Evolutionary conservation across 2,888 invertebrate genomes (phyloP), one percentile per base, ranked within the genome.

Genomic region (Leptodirus hochenwartii): DNA sequence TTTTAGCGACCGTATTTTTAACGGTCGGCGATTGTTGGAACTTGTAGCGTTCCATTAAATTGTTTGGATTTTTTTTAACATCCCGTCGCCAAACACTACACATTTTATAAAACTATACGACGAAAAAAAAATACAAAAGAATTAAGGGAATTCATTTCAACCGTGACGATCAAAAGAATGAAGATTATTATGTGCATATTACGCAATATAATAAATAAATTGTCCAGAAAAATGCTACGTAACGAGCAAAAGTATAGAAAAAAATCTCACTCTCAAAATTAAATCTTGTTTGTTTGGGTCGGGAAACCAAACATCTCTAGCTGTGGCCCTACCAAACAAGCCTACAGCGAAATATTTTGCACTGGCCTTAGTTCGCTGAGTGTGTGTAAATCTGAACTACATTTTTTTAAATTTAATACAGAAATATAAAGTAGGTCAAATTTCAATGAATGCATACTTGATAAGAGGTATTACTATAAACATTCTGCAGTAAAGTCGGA

Each of bases 321-420:
- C 64, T 13, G 63, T 61, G 41, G 64, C 58, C 36, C 64, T 61
- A 9, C 76, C 77, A 55, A 85, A 84, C 24, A 85, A 52, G 1
- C 84, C 84, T 29, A 68, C 59, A 1, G 72, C 65, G 56, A 84
- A 85, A 47, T 68, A 63, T 42, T 63, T 62, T 0, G 81, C 81
- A 52, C 85, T 85, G 43, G 68, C 66, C 31, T 69, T 61, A 0
- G 84, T 68, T 39, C 85, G 63, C 47, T 82, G 74, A 2, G 78
- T 78, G 2, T 70, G 67, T 11, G 85, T 85, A 40, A 68, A 76
- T 43, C 71, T 72, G 45, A 85, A 78, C 72, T 80, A 58, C 37
- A 62, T 27, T 5, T 26, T 24, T 24, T 8, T 24, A 10, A 24
- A 5, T 25, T 34, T 13, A 22, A 22, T 26, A 25, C 10, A 17